Conservation (phyloP, 2,888 invertebrate genomes). For the Lamproptera curius region DNA sequence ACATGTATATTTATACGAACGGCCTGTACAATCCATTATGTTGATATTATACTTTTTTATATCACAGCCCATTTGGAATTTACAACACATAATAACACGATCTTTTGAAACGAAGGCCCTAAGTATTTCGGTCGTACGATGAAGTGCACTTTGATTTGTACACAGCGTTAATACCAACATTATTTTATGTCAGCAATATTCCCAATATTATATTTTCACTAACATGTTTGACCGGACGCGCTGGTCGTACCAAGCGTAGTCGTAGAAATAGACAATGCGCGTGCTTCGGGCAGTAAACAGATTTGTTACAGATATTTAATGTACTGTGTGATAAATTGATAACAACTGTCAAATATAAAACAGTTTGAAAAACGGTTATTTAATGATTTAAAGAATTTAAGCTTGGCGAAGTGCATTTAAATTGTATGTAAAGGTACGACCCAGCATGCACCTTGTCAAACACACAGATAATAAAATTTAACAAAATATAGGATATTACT, state of each 20-base stretch:
- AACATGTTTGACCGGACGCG: conserved; percentile 48
- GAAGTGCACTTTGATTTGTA: conserved; percentile 78
- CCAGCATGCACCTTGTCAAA: conserved; percentile 61
- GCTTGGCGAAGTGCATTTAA: too few species aligned
- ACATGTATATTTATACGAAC: conserved; percentile 76
- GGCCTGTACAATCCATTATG: conserved; percentile 84
- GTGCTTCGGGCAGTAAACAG: background rate
- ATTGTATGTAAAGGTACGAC: too few species aligned
- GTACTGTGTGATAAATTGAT: conserved; percentile 30
- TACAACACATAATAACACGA: conserved; percentile 75
- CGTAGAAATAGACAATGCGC: background rate
- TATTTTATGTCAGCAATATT: conserved; percentile 62
- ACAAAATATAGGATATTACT: conserved; percentile 74
- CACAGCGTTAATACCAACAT: conserved; percentile 73
- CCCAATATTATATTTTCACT: conserved; percentile 44
- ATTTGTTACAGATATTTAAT: background rate
- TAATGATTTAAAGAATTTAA: too few species aligned
- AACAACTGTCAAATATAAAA: too few species aligned
- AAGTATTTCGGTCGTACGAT: conserved; percentile 59
- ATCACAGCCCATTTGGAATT: conserved; percentile 91
- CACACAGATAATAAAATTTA: conserved; percentile 68
- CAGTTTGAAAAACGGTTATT: too few species aligned
- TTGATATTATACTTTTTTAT: conserved; percentile 81
- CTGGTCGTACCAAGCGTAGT: conserved; percentile 47
- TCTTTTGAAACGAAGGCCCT: conserved; percentile 69